Conservation (phyloP, 2,797 vertebrate genomes). For the Falco rusticolus region DNA sequence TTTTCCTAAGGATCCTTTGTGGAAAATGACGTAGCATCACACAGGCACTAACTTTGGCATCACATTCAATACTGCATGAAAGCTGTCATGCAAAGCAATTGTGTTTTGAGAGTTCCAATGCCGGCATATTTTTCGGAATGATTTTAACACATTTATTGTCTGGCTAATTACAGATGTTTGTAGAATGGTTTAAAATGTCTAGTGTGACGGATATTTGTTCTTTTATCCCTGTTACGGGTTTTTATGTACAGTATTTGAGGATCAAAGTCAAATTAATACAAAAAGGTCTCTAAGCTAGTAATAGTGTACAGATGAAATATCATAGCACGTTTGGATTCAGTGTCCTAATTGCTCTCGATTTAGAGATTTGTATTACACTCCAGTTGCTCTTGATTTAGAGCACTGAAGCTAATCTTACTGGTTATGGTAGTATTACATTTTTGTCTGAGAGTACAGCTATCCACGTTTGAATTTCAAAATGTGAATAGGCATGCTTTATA, state of each 20-base stretch:
- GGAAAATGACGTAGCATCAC: background rate
- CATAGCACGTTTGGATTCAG: background rate
- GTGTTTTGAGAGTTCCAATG: background rate
- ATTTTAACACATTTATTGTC: background rate
- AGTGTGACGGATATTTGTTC: background rate
- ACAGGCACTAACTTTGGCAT: background rate
- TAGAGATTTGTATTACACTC: slow-evolving; percentile 24
- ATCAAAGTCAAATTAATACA: slow-evolving; percentile 11
- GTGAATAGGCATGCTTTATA: background rate
- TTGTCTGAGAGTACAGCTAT: background rate
- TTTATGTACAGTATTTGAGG: background rate
- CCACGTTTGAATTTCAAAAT: slow-evolving; percentile 23
- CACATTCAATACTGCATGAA: background rate
- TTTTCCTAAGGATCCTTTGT: background rate
- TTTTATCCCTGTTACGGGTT: background rate
- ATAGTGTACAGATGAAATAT: background rate
- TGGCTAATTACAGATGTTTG: background rate
- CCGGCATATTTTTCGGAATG: background rate
- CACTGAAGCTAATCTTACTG: slow-evolving; percentile 17
- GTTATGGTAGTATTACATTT: slow-evolving; percentile 7
- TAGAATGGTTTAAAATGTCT: background rate
- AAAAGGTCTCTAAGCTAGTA: slow-evolving; percentile 1
- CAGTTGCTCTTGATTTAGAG: background rate
- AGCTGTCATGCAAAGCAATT: background rate
- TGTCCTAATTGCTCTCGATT: slow-evolving; percentile 31